Evolutionary conservation across 2,113 vertebrate genomes (phyloP), one percentile per base, ranked within the genome.

Genomic region (Aphyosemion australe): DNA sequence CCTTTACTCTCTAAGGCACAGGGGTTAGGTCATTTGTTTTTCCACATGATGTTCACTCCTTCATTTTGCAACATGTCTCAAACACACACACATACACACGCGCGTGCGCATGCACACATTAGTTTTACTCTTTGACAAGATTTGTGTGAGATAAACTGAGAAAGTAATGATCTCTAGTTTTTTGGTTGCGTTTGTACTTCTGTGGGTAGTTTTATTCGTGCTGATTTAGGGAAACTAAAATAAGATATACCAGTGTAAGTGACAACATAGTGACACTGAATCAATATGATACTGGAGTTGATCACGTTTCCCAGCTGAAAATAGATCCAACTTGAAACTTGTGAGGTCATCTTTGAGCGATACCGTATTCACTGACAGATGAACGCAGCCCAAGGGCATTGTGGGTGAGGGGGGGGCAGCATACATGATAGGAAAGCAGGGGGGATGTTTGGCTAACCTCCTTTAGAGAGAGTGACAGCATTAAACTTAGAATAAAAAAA

Each of bases 281-380:
- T 58, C 8, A 5, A 48, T 68, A 63, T 72, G 16, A 72, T 50
- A 14, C 19, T 32, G 34, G 14, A 68, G 46, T 55, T 57, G 58
- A 67, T 58, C 70, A 63, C 8, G 43, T 50, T 66, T 72, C 76
- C 48, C 63, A 72, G 74, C 84, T 87, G 75, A 69, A 82, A 71
- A 76, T 37, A 75, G 43, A 75, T 42, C 61, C 50, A 78, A 62
- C 65, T 61, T 76, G 57, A 74, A 62, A 66, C 63, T 50, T 79
- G 75, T 79, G 79, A 76, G 78, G 79, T 76, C 78, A 83, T 58
- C 69, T 84, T 70, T 80, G 61, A 85, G 64, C 34, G 54, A 86
- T 77, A 79, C 69, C 82, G 87, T 78, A 83, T 87, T 86, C 74
- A 65, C 82, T 84, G 77, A 79, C 87, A 87, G 89, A 90, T 88